Evolutionary conservation across 2,888 invertebrate species (phyloP), one percentile per base, ranked within the genome.

Genomic region (Sceliomorpha sp.): DNA sequence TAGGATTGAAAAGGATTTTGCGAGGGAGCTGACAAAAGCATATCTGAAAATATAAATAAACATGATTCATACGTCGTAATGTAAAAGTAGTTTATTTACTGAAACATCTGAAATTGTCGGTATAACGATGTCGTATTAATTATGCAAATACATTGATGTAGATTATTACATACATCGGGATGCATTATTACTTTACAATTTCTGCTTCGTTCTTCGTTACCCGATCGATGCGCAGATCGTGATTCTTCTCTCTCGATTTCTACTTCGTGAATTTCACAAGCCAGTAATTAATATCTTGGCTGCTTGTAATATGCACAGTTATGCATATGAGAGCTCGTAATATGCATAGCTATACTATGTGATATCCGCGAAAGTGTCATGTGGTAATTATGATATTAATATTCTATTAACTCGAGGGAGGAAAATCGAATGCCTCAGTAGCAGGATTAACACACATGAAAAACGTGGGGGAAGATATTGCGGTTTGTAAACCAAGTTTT

Each of bases 231-330:
- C 44, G 50, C 20, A 10, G 42, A 50, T 36, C 44, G 36, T 51
- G 48, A 60, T 34, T 60, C 32, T 31, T 60, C 24, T 1, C 39
- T 14, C 17, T 37, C 51, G 60, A 51, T 51, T 39, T 39, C 32
- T 44, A 37, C 48, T 17, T 50, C 31, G 39, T 58, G 58, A 58
- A 64, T 53, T 66, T 56, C 44, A 12, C 31, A 45, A 34, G 29
- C 45, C 47, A 20, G 20, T 68, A 68, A 60, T 68, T 68, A 56
- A 60, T 60, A 60, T 56, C 67, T 67, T 60, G 53, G 55, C 44
- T 66, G 47, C 47, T 47, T 68, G 68, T 62, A 68, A 62, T 58
- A 62, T 68, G 62, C 68, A 62, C 58, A 68, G 56, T 68, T 62
- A 68, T 68, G 56, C 42, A 68, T 68, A 68, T 51, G 62, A 62